A percentile compares a stretch with the other conserved stretches of the same genome.
These are phyloP conservation scores for Pollenia labialis DNA, from an alignment of 2,888 invertebrate genomes.

Conservation along the genomic window DNA sequence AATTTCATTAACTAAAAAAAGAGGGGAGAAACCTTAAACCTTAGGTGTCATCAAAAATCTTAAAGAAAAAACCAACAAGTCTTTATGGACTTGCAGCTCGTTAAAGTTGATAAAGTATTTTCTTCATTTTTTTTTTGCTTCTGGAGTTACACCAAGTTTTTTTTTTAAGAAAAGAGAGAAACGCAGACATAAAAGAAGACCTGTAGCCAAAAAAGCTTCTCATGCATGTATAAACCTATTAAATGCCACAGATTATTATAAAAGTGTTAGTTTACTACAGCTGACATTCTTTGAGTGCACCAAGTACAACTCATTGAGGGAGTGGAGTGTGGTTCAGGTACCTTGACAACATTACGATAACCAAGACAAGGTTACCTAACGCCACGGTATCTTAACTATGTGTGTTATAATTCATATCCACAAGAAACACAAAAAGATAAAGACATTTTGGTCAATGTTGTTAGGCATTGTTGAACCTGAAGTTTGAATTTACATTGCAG, in stretches of 20 bases:
- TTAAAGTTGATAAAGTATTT: slow-evolving; percentile 50
- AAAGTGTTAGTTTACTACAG: slow-evolving; percentile 6
- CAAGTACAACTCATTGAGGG: not conserved
- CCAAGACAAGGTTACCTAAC: slow-evolving; percentile 60
- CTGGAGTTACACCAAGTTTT: not conserved
- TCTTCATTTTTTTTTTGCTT: slow-evolving; percentile 8
- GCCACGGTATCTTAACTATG: slow-evolving; percentile 21
- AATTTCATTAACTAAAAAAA: slow-evolving; percentile 45
- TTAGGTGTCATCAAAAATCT: slow-evolving; percentile 75
- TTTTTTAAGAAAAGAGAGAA: not conserved
- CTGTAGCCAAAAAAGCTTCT: slow-evolving; percentile 75
- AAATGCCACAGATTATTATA: slow-evolving; percentile 65
- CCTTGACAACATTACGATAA: slow-evolving; percentile 18
- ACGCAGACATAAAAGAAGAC: slow-evolving; percentile 52
- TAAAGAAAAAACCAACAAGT: slow-evolving; percentile 42
- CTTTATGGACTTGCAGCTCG: slow-evolving; percentile 24
- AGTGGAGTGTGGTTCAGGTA: not conserved
- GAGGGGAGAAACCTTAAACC: slow-evolving; percentile 63
- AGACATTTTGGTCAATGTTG: slow-evolving; percentile 62
- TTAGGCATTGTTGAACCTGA: slow-evolving; percentile 51
- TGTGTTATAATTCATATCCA: slow-evolving; percentile 24
- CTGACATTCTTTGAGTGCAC: slow-evolving; percentile 41
- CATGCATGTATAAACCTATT: slow-evolving; percentile 77
- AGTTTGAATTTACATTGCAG: slow-evolving; percentile 20
- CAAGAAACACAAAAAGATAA: not conserved